phyloP scores from a whole-genome alignment of 1,140 invertebrate genomes.

The Steinernema feltiae region DNA sequence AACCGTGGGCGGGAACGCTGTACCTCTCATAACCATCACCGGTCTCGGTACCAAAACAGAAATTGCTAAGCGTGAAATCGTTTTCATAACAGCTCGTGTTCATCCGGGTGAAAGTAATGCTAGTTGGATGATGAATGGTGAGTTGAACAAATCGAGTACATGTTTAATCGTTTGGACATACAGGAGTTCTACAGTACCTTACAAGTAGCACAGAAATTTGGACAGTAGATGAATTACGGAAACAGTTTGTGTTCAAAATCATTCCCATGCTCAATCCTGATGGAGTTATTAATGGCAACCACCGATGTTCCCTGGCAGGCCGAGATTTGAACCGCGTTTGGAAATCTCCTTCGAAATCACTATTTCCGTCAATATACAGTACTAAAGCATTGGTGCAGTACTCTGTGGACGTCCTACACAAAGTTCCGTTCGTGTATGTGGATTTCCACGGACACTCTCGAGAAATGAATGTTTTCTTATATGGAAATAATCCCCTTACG shows the following conservation, averaged over 20 bases:
- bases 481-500: conserved; percentile 70
- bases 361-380: conserved; percentile 86
- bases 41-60: conserved; percentile 72
- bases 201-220: not conserved
- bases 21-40: conserved; percentile 75
- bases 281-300: conserved; percentile 72
- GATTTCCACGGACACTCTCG: conserved; percentile 84
- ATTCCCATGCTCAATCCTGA: conserved; percentile 95
- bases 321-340: conserved; percentile 69
- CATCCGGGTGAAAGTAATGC: conserved; percentile 83
- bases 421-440: conserved; percentile 75
- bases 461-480: conserved; percentile 80
- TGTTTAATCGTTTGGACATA: no score
- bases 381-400: conserved; percentile 68
- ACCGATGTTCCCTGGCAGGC: conserved; percentile 79
- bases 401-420: conserved; percentile 46
- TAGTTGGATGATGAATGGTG: conserved; percentile 81
- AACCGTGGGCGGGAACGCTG: conserved; percentile 75
- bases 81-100: conserved; percentile 72
- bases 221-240: conserved; percentile 27
- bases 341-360: conserved; percentile 71
- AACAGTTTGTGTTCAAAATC: conserved; percentile 73
- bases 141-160: no score
- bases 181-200: conserved; percentile 31
- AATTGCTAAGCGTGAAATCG: conserved; percentile 40